Evolutionary conservation across 2,888 invertebrate genomes (phyloP), one percentile per base, ranked within the genome.

Genomic region (Punctoribates punctum): DNA sequence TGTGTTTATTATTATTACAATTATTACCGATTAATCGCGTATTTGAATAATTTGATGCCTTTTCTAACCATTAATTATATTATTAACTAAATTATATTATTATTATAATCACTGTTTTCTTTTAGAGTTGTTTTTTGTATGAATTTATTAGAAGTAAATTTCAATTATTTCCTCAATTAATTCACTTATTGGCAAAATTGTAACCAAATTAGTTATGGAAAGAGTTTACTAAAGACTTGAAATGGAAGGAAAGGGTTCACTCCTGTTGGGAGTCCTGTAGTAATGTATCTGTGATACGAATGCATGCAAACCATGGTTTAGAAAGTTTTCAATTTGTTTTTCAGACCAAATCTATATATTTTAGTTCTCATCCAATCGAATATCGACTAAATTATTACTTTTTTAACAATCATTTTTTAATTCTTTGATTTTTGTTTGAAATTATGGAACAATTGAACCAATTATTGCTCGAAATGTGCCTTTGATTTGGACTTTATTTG

Each of bases 221-320:
- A 13, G 13, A 42, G 9, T 42, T 5, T 42, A 9, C 4, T 42
- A 13, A 42, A 13, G 42, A 13, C 6, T 13, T 42, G 8, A 6
- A 8, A n/a, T 48, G 8, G 2, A 48, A 51, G 20, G 51, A n/a
- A 51, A 27, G 27, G 27, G 8, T 60, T 29, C 51, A 20, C 6
- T 62, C 3, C 8, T 62, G 13, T 62, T 27, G n/a, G n/a, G n/a
- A n/a, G n/a, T n/a, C n/a, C n/a, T n/a, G 8, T 9, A 29, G 62
- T 29, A 62, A 29, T 62, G 62, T 62, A 29, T 62, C 62, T 62
- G 62, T 62, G 62, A 62, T 62, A 62, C 29, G 62, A 62, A 29
- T 62, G 62, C 62, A 62, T 62, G 62, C 62, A 62, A 62, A 62
- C 62, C 13, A n/a, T 62, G 62, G 62, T 62, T 29, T 62, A 62